Percentiles rank a stretch among this genome's conserved stretches.
Conservation (phyloP, 2,888 invertebrate genomes). For the Meteorus colon region DNA sequence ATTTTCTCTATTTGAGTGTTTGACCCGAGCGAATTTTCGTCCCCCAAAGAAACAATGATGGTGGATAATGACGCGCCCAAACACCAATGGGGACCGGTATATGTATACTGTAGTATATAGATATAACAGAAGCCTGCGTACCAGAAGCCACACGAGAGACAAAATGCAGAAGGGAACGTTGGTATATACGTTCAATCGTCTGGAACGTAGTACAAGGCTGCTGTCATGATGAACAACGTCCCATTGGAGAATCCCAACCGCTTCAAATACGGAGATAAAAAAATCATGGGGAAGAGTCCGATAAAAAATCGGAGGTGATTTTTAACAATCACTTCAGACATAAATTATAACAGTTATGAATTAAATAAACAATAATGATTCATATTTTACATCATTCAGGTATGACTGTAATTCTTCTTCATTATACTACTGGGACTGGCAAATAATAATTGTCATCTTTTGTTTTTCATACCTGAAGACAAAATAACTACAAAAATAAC, state of each 20-base stretch:
- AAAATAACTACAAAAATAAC: too few species aligned
- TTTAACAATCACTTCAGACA: neutral
- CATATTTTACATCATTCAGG: too few species aligned
- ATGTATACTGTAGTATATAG: neutral
- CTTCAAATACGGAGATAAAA: neutral
- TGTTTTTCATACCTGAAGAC: neutral
- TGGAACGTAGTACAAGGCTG: slow-evolving; percentile 52
- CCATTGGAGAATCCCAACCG: slow-evolving; percentile 22
- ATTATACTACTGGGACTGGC: neutral
- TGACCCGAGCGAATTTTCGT: slow-evolving; percentile 45
- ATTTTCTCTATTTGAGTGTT: slow-evolving; percentile 23
- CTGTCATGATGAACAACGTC: slow-evolving; percentile 21
- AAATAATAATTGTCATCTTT: neutral
- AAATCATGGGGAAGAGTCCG: neutral
- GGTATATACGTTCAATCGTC: slow-evolving; percentile 57
- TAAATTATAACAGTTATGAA: too few species aligned
- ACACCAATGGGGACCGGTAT: slow-evolving; percentile 4
- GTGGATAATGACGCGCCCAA: slow-evolving; percentile 50
- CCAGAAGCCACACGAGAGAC: neutral
- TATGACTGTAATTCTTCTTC: too few species aligned
- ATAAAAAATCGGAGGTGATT: neutral
- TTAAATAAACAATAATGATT: too few species aligned
- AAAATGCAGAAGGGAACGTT: slow-evolving; percentile 26
- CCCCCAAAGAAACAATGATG: slow-evolving; percentile 55
- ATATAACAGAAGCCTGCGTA: slow-evolving; percentile 17